phyloP scores from a whole-genome alignment of 2,113 vertebrate genomes.

The Delphinapterus leucas region DNA sequence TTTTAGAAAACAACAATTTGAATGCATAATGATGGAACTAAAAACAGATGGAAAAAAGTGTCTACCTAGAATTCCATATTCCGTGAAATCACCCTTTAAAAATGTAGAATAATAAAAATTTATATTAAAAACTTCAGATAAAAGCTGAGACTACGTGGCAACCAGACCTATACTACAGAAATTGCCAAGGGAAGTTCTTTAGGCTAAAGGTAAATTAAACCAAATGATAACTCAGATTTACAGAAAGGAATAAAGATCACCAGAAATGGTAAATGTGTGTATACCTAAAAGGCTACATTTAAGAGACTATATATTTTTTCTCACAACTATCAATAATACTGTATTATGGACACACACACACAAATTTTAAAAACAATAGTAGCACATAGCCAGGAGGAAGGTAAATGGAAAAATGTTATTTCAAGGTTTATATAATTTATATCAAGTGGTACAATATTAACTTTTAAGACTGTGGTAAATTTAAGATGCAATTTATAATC shows the following conservation, averaged over 20 bases:
- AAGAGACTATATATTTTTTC: not conserved
- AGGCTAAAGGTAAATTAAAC: constrained; percentile 20
- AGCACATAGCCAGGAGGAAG: not conserved
- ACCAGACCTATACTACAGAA: not conserved
- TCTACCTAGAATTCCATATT: not conserved
- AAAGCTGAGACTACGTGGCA: not conserved
- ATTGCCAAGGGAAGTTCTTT: not conserved
- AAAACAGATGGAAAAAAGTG: not conserved
- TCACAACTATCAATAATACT: not conserved
- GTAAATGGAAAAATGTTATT: not conserved
- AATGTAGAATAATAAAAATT: not conserved
- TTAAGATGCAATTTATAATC: constrained; percentile 19
- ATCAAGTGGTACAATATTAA: not conserved
- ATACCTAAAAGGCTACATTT: not conserved
- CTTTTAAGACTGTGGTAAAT: not conserved
- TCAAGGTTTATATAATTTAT: not conserved
- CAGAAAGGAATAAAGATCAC: not conserved
- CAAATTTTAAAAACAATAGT: not conserved
- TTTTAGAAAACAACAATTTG: not conserved
- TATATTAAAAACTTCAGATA: not conserved
- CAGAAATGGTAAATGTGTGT: not conserved
- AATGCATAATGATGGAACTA: not conserved
- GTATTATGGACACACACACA: not conserved
- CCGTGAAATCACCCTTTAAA: not conserved
- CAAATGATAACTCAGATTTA: not conserved